Conservation (phyloP, 1,140 invertebrate species). For the Himalopsyche phryganea region DNA sequence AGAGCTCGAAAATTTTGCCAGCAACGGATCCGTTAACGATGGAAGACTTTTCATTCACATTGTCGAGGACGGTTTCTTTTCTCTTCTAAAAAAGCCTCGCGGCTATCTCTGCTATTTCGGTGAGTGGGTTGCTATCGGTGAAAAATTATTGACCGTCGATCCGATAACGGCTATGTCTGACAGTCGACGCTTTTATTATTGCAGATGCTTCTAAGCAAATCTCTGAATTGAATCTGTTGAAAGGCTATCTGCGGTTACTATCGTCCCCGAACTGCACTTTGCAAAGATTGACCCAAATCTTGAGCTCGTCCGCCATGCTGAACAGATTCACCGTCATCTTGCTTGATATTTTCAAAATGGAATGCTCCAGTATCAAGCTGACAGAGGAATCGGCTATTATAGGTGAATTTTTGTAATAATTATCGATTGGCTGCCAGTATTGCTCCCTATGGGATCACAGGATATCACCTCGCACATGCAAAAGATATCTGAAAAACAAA, state of each 20-base stretch:
- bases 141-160: too few species aligned
- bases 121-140: slow-evolving; percentile 33
- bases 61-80: slow-evolving; percentile 58
- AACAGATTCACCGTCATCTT: slow-evolving; percentile 53
- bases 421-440: too few species aligned
- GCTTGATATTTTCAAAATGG: slow-evolving; percentile 53
- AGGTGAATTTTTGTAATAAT: slow-evolving; percentile 43
- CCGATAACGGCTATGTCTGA: too few species aligned
- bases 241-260: slow-evolving; percentile 59
- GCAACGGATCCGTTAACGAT: slow-evolving; percentile 37
- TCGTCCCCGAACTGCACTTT: slow-evolving; percentile 35
- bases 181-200: too few species aligned
- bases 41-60: slow-evolving; percentile 49
- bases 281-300: slow-evolving; percentile 51
- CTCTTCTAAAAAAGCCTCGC: slow-evolving; percentile 54
- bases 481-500: too few species aligned
- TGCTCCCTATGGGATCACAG: too few species aligned
- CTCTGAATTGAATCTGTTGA: slow-evolving; percentile 52
- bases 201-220: slow-evolving; percentile 57
- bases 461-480: too few species aligned
- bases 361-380: slow-evolving; percentile 50
- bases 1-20: slow-evolving; percentile 44
- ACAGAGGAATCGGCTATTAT: slow-evolving; percentile 53
- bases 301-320: slow-evolving; percentile 52
- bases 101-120: slow-evolving; percentile 58